These are phyloP conservation scores for Pseudochaenichthys georgianus DNA, from an alignment of 2,797 vertebrate genomes.

Conservation along the genomic window DNA sequence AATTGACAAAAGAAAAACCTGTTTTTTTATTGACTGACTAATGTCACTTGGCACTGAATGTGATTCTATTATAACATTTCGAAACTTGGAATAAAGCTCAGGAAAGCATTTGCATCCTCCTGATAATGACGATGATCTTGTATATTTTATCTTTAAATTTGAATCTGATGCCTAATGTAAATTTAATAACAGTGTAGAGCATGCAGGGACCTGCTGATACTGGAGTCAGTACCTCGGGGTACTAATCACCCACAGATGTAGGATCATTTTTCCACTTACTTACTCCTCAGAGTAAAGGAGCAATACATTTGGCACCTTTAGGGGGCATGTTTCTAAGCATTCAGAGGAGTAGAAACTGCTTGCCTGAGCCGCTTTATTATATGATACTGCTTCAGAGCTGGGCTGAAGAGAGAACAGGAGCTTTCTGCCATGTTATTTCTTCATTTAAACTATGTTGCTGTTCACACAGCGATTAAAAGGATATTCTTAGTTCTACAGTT, in stretches of 20 bases:
- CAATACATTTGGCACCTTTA: neutral
- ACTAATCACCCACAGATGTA: slow-evolving; percentile 35
- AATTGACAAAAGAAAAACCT: neutral
- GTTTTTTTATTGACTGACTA: too few relatives aligned
- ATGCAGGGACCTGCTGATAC: neutral
- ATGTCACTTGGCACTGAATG: slow-evolving; percentile 6
- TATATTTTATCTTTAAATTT: neutral
- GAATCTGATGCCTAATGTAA: neutral
- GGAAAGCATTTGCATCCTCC: neutral
- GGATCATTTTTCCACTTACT: neutral
- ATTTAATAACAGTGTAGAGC: neutral
- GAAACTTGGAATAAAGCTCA: neutral
- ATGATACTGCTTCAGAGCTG: too few relatives aligned
- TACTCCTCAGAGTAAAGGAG: neutral
- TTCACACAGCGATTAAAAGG: too few relatives aligned
- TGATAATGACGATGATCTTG: neutral
- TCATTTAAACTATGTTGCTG: too few relatives aligned
- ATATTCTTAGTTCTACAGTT: too few relatives aligned
- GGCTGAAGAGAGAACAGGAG: too few relatives aligned
- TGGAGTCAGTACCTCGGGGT: neutral
- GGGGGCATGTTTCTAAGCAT: neutral
- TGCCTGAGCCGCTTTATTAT: neutral
- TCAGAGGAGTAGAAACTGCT: slow-evolving; percentile 13
- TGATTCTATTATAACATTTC: neutral
- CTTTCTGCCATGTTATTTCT: too few relatives aligned